phyloP scores from a whole-genome alignment of 2,797 vertebrate genomes.

The Sandelia bainsii region DNA sequence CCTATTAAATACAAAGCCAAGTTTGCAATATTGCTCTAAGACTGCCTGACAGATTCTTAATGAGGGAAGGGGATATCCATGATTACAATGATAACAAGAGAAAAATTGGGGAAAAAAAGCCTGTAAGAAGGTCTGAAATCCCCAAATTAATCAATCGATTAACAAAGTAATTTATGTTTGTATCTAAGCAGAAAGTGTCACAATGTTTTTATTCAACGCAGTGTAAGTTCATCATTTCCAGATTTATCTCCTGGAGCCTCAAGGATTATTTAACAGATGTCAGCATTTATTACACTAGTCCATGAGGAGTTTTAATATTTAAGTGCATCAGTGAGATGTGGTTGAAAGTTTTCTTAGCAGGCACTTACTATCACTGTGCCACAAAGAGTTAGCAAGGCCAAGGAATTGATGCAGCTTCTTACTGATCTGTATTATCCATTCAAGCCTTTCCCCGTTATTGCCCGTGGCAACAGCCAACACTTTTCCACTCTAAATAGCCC shows the following conservation, averaged over 20 bases:
- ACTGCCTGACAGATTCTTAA: slow-evolving; percentile 27
- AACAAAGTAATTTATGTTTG: slow-evolving; percentile 13
- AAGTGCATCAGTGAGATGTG: slow-evolving; percentile 23
- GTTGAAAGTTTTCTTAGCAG: slow-evolving; percentile 6
- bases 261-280: slow-evolving; percentile 37
- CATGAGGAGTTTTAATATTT: not conserved
- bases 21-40: not conserved
- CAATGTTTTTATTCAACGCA: slow-evolving; percentile 27
- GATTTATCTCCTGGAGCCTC: slow-evolving; percentile 18
- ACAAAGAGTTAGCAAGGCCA: slow-evolving; percentile 57
- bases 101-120: not conserved
- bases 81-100: slow-evolving; percentile 18
- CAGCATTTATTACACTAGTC: slow-evolving; percentile 16
- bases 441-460: slow-evolving; percentile 61
- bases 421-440: slow-evolving; percentile 72
- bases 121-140: slow-evolving; percentile 1
- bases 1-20: slow-evolving; percentile 2
- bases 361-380: not conserved
- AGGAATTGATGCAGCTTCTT: slow-evolving; percentile 53
- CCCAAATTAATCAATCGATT: slow-evolving; percentile 31
- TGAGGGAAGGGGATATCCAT: slow-evolving; percentile 12
- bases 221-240: slow-evolving; percentile 18
- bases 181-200: slow-evolving; percentile 36
- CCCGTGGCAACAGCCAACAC: slow-evolving; percentile 73
- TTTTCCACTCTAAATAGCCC: slow-evolving; percentile 69